Evolutionary conservation across 2,797 vertebrate species (phyloP), one percentile per base, ranked within the genome.

Genomic region (Todus mexicanus): DNA sequence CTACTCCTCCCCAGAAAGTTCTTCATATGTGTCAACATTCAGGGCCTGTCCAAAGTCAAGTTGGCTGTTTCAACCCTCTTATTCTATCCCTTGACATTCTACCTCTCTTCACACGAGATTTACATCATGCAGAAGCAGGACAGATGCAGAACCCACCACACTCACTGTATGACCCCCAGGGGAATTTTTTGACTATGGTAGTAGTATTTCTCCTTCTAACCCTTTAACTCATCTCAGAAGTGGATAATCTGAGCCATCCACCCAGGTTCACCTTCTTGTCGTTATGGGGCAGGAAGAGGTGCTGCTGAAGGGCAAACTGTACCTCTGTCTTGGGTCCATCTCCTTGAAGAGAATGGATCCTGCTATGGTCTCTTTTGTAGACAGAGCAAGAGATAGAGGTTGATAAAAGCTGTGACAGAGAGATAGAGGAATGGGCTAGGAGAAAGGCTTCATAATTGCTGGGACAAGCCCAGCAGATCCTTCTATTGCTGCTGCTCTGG

Each of bases 131-230:
- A 54, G 70, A 9, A 59, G 51, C 4, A 12, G 31, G 27, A 18
- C 33, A 78, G 38, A 37, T 48, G 27, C 40, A 60, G 45, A 72
- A 17, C 27, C 22, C 35, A 37, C 25, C 19, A 3, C 40, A 5
- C 13, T 72, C 2, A 0, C 8, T 27, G 11, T 50, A 20, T 5
- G 14, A 59, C 16, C 31, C 15, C 53, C 0, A 0, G 7, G 25
- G 77, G 25, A 90, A 43, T 37, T 19, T 68, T 54, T 29, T 64
- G 29, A 16, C 29, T 5, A 9, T 11, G 25, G 43, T 33, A 40
- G 10, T 53, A 56, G 56, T 38, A 74, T 79, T 76, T 84, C 37
- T 72, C 31, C 20, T 15, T 22, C 35, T 56, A 38, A 51, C 37
- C 16, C 63, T 72, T 85, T 42, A 29, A 48, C 13, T 68, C 4